Base-by-base conservation (phyloP, 1,140 invertebrate genomes). In the Hydropsyche tenuis region DNA sequence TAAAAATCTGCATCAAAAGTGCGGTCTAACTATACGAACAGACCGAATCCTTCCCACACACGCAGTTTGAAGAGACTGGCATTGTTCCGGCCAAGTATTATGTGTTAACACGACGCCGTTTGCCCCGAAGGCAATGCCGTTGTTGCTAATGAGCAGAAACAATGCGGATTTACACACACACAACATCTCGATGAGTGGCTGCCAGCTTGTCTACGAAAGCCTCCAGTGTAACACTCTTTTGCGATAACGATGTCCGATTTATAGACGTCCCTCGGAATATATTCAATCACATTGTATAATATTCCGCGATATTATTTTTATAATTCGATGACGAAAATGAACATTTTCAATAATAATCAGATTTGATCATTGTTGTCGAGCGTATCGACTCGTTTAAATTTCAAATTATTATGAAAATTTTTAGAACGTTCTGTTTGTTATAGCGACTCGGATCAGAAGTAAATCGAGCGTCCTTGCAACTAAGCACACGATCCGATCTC, bases 121-220 rank as follows among this genome's bases (percentile, higher is more conserved):
- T 20, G 48, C 48, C 48, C 48, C 48, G 48, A 53, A 53, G 48
- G 48, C 48, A 53, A 53, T 53, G 16, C 48, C 48, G 9, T 53
- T 20, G 48, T 53, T 53, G 48, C 48, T 53, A 53, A 53, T 53
- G 48, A 53, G 48, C 48, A 53, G 48, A 53, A 53, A 53, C 48
- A 53, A 53, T 53, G 48, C 48, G 48, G 48, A 53, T 53, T 53
- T 20, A 53, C 9, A 53, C 16, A 53, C 30, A 37, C 9, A 37
- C 9, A 37, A 37, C 30, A 37, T 37, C 30, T 37, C 30, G 30
- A 37, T 37, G 30, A 37, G 3, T 37, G 30, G 30, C 9, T 37
- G 30, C 30, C 30, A 9, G 3, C 9, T 37, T 9, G 30, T n/a
- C n/a, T n/a, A n/a, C 30, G 9, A 37, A 37, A 37, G 30, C 30